Evolutionary conservation across 2,888 invertebrate species (phyloP).

Genomic region (Eupithecia centaureata): DNA sequence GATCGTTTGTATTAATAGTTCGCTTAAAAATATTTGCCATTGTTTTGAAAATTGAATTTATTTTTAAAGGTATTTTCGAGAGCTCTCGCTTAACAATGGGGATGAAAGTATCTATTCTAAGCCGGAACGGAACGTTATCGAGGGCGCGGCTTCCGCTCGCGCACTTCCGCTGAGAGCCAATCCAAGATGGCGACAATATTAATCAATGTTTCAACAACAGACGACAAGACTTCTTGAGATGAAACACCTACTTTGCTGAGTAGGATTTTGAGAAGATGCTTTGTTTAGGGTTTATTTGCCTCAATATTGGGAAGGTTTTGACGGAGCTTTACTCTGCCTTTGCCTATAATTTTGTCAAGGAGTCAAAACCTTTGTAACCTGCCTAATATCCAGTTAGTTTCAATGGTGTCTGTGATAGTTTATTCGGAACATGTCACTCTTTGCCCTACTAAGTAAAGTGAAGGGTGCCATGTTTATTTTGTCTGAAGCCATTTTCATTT

Average conservation of each 20-base stretch:
- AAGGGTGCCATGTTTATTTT: slow-evolving; percentile 43
- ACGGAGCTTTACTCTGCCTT: neutral
- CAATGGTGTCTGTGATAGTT: too few relatives aligned
- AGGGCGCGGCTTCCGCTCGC: slow-evolving; percentile 65
- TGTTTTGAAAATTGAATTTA: slow-evolving; percentile 43
- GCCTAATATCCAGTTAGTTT: neutral
- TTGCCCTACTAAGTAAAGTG: neutral
- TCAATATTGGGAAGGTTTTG: slow-evolving; percentile 9
- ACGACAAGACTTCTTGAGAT: slow-evolving; percentile 59
- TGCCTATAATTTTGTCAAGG: too few relatives aligned
- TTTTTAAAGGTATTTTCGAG: slow-evolving; percentile 51
- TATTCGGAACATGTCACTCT: too few relatives aligned
- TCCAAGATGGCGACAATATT: slow-evolving; percentile 83
- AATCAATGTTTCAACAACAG: slow-evolving; percentile 85
- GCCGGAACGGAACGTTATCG: slow-evolving; percentile 62
- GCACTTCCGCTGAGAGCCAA: slow-evolving; percentile 61
- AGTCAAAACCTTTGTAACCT: neutral
- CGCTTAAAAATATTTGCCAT: slow-evolving; percentile 48
- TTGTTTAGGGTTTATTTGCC: slow-evolving; percentile 29
- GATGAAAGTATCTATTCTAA: slow-evolving; percentile 63
- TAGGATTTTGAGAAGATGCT: slow-evolving; percentile 38
- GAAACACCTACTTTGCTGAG: slow-evolving; percentile 68
- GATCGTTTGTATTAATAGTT: slow-evolving; percentile 48
- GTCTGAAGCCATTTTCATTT: slow-evolving; percentile 38
- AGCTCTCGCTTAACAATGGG: slow-evolving; percentile 67